Base-by-base conservation (phyloP, 92 coral and sea anemone species). In the Bergia puertoricense region DNA sequence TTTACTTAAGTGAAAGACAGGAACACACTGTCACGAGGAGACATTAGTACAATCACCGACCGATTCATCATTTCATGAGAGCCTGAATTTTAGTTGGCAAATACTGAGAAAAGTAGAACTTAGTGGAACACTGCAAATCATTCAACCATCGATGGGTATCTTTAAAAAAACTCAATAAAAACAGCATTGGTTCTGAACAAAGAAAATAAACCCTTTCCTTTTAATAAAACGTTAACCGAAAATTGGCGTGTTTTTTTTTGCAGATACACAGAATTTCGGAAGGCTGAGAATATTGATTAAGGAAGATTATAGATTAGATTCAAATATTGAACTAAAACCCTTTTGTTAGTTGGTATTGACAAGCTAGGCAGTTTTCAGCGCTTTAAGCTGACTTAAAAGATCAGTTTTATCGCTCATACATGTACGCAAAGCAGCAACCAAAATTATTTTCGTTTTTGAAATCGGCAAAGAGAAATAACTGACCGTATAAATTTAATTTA, bases 181-280 rank as follows among this genome's bases (percentile, higher is more conserved):
- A 44, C 13, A 30, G 1, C 2, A 36, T 6, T 71, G 79, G 68
- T 16, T 84, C 8, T 6, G 54, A 45, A 46, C 9, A 18, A 16
- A 18, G 54, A 71, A 48, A 69, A 5, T 36, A 37, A 69, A 71
- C 48, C 66, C 23, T 54, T 82, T 48, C 78, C 38, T 44, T 67
- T 83, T 83, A 83, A 83, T 68, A 36, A 83, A 40, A 54, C 10
- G 59, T 46, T 48, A 44, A n/a, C 6, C 1, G 54, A 68, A 69
- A 69, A 72, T 68, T 83, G 65, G 59, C 76, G 77, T 84, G n/a
- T n/a, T n/a, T 84, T 46, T 84, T 51, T 69, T 30, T 45, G 11
- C 36, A 69, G 67, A 84, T 84, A 46, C 41, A 44, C 79, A 68
- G 87, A 84, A 73, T 71, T 84, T 84, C 71, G 30, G 54, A 73